Evolutionary conservation across 2,797 vertebrate genomes (phyloP), one percentile per base, ranked within the genome.

Genomic region (Pipistrellus pygmaeus): DNA sequence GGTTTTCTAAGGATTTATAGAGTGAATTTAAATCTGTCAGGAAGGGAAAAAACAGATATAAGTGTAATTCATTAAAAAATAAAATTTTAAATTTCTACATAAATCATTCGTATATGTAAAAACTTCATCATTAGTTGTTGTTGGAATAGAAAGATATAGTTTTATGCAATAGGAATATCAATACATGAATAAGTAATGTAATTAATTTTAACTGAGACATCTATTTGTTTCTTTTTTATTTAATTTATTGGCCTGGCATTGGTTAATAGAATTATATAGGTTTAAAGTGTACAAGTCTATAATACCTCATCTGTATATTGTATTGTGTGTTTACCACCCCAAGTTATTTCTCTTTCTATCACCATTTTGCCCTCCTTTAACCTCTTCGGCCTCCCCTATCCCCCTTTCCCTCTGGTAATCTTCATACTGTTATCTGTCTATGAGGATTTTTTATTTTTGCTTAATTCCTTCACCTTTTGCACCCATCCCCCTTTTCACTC

Each of bases 61-160:
- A 91, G 32, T 91, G 35, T 10, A 88, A 83, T 83, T 88, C 55
- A 90, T 85, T 95, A 93, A 76, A 85, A 93, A 85, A 90, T 62
- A 57, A 69, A 92, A 69, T 27, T 84, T 92, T 17, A 55, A 88
- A 92, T 91, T 77, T 83, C 12, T 73, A 88, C 9, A 32, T 78
- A 88, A 86, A 85, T 71, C n/a, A 71, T 93, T 71, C 88, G 88
- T 80, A 44, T 68, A 83, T 46, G 53, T 30, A 20, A 30, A 46
- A 91, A 73, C 17, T 85, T 69, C 10, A 72, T 23, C 92, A 86
- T 51, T 77, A 21, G 23, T 18, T 86, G 4, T 62, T 66, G 18
- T 64, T 66, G 25, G 17, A 95, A 62, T 76, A 25, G 25, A 95
- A 94, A 60, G 17, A 71, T 75, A 2, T 64, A 30, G 8, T 66